These are phyloP conservation scores for Drosophila mettleri DNA, from an alignment of 2,888 invertebrate species.

Conservation along the genomic window DNA sequence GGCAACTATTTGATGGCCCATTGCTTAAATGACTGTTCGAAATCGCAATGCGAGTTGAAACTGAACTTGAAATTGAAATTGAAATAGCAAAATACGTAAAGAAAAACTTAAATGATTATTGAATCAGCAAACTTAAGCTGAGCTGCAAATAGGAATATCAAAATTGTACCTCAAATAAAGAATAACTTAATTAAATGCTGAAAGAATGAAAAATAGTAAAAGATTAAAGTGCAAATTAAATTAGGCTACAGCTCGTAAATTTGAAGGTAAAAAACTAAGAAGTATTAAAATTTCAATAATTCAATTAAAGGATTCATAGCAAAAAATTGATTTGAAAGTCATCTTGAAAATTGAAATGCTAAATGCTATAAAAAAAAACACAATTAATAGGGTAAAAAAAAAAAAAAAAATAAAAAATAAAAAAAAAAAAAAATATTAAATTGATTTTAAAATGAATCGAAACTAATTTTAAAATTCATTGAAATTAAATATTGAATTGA, in stretches of 20 bases:
- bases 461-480: too few species aligned
- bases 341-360: neutral
- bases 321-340: neutral
- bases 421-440: neutral
- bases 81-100: too few species aligned
- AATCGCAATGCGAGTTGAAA: neutral
- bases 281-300: too few species aligned
- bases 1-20: slow-evolving; percentile 17
- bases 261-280: too few species aligned
- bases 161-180: neutral
- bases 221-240: too few species aligned
- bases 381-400: neutral
- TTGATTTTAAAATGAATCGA: too few species aligned
- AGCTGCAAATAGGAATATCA: neutral
- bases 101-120: too few species aligned
- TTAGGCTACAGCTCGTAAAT: too few species aligned
- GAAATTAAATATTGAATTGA: too few species aligned
- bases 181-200: neutral
- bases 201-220: too few species aligned
- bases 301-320: too few species aligned
- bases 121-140: neutral
- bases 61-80: slow-evolving; percentile 12
- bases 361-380: too few species aligned
- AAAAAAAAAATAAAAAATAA: neutral
- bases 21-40: slow-evolving; percentile 29